Conservation (phyloP, 2,113 vertebrate species). For the Bombycilla garrulus region DNA sequence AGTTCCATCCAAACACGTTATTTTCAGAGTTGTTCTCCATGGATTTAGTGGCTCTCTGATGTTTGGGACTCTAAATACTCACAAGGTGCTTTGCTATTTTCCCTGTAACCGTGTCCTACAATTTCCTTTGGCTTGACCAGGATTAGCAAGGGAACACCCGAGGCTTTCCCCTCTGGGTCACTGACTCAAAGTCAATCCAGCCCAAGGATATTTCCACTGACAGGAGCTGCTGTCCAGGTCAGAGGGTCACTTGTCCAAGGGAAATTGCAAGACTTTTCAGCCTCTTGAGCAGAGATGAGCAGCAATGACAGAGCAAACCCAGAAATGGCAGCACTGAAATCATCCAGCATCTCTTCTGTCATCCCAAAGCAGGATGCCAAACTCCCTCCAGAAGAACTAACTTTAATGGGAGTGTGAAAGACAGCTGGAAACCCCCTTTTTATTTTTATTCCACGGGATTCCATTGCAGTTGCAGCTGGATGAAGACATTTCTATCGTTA, state of each 20-base stretch:
- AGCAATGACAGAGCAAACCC: neutral
- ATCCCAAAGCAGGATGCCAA: neutral
- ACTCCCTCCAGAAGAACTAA: neutral
- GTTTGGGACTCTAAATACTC: neutral
- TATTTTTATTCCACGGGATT: neutral
- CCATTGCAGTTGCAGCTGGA: neutral
- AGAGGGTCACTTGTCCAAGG: neutral
- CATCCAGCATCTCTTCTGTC: neutral
- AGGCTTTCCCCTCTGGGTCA: neutral
- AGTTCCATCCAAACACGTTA: neutral
- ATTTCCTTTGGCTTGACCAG: neutral
- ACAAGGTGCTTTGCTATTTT: neutral
- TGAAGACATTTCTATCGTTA: neutral
- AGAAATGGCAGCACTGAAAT: neutral
- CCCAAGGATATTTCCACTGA: neutral
- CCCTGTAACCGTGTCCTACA: neutral
- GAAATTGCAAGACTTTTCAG: neutral
- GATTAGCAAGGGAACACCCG: neutral
- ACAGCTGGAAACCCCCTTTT: neutral
- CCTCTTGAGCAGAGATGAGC: neutral
- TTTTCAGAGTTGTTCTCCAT: neutral
- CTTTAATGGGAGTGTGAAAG: neutral
- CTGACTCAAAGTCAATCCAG: neutral
- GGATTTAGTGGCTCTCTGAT: neutral
- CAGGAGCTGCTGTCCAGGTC: neutral